Conservation (phyloP, 2,113 vertebrate genomes). For the Etia nguti region DNA sequence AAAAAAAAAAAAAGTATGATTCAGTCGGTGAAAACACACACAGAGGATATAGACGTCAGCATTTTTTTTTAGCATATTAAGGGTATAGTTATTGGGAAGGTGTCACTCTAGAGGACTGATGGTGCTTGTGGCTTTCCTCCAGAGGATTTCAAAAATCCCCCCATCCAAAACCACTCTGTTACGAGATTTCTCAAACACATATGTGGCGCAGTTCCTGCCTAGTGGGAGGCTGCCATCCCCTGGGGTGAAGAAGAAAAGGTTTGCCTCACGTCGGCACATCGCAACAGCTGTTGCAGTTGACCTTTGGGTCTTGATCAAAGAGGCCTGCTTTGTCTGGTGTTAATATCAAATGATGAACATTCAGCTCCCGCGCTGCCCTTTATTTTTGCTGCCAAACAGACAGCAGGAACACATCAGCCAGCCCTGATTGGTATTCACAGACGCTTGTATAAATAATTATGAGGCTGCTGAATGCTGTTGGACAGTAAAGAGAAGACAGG, state of each 20-base stretch:
- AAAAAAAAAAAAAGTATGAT: background rate
- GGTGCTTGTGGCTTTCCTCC: background rate
- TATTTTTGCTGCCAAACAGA: constrained; percentile 46
- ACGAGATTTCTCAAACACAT: background rate
- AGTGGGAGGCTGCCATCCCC: background rate
- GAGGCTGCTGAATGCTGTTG: constrained; percentile 1
- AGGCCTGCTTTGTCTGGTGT: constrained; percentile 47
- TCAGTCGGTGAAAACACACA: background rate
- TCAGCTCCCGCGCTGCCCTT: constrained; percentile 48
- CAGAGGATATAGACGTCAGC: background rate
- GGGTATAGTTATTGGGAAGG: background rate
- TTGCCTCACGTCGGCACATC: background rate
- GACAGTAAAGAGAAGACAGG: constrained; percentile 1
- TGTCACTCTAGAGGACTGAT: background rate
- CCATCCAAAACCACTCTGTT: background rate
- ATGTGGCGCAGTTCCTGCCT: background rate
- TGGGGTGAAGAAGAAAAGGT: constrained; percentile 26
- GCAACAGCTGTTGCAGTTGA: constrained; percentile 62
- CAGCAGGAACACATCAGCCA: constrained; percentile 35
- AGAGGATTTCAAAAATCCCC: background rate
- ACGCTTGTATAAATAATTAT: constrained; percentile 42
- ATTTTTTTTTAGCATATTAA: background rate
- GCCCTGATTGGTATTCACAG: constrained; percentile 54
- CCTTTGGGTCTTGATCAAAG: constrained; percentile 70
- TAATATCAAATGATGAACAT: constrained; percentile 63